Conservation (phyloP, 2,888 invertebrate species). For the Dendrolimus houi region DNA sequence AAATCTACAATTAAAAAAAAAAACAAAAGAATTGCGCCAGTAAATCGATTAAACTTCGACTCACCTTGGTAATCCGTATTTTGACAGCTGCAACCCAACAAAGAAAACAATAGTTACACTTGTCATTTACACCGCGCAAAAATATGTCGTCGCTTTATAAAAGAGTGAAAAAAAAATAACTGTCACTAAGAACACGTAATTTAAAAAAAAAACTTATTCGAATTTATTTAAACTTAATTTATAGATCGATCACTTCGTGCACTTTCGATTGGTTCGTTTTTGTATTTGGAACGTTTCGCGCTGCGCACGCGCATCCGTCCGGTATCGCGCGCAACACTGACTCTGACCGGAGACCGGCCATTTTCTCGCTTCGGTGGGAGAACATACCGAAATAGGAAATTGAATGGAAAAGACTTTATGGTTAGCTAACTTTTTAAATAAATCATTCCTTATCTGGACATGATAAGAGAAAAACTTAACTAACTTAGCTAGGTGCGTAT, state of each 20-base stretch:
- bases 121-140: not conserved
- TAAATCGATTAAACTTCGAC: conserved; percentile 37
- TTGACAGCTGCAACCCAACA: conserved; percentile 62
- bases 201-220: conserved; percentile 3
- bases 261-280: conserved; percentile 24
- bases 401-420: conserved; percentile 47
- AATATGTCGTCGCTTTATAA: not conserved
- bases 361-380: conserved; percentile 60
- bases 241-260: conserved; percentile 2
- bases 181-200: conserved; percentile 9
- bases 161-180: conserved; percentile 3
- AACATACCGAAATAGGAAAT: conserved; percentile 52
- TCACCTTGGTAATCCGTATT: conserved; percentile 60
- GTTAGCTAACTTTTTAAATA: too few relatives aligned
- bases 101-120: conserved; percentile 26
- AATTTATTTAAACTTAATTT: conserved; percentile 10
- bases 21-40: conserved; percentile 31
- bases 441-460: too few relatives aligned
- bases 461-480: too few relatives aligned
- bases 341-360: conserved; percentile 38
- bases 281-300: conserved; percentile 18
- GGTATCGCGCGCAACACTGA: conserved; percentile 57
- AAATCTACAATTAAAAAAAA: conserved; percentile 9
- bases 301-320: conserved; percentile 50
- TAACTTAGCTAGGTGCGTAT: too few relatives aligned